Evolutionary conservation across 2,797 vertebrate species (phyloP).

Genomic region (Crenichthys baileyi): DNA sequence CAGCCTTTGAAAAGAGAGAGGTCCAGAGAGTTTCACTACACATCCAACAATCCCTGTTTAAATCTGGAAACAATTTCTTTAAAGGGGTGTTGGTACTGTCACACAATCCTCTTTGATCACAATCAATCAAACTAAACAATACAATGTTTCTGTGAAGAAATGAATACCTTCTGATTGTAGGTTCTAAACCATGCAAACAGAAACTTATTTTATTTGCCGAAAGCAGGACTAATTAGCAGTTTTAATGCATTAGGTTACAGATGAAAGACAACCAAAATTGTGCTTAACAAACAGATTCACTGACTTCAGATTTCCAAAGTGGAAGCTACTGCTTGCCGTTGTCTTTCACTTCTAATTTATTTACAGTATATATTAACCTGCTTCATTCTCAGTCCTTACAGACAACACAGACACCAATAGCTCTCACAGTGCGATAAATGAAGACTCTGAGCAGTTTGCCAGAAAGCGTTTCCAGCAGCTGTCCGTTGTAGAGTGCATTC

Average conservation of each 20-base stretch:
- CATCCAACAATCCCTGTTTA: constrained; percentile 5
- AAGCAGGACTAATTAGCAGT: constrained; percentile 33
- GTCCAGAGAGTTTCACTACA: constrained; percentile 6
- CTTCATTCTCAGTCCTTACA: neutral
- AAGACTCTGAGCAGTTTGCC: constrained; percentile 93
- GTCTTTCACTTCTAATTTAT: constrained; percentile 19
- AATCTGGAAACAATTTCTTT: constrained; percentile 36
- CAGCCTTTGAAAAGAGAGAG: constrained; percentile 78
- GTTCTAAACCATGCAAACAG: constrained; percentile 7
- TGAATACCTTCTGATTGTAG: constrained; percentile 29
- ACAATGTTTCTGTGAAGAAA: constrained; percentile 13
- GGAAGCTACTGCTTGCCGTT: neutral
- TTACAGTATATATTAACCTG: neutral
- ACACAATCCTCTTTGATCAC: constrained; percentile 31
- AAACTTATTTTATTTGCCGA: constrained; percentile 29
- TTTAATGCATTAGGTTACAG: constrained; percentile 48
- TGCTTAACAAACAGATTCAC: constrained; percentile 36
- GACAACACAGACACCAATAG: constrained; percentile 17
- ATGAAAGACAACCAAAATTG: constrained; percentile 18
- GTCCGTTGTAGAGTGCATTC: constrained; percentile 93
- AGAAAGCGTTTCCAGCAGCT: constrained; percentile 89
- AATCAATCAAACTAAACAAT: constrained; percentile 30
- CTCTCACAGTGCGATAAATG: constrained; percentile 94
- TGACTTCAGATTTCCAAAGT: constrained; percentile 35
- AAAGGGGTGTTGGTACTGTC: neutral